Conservation (phyloP, 2,888 invertebrate species). For the Chirona hameri region DNA sequence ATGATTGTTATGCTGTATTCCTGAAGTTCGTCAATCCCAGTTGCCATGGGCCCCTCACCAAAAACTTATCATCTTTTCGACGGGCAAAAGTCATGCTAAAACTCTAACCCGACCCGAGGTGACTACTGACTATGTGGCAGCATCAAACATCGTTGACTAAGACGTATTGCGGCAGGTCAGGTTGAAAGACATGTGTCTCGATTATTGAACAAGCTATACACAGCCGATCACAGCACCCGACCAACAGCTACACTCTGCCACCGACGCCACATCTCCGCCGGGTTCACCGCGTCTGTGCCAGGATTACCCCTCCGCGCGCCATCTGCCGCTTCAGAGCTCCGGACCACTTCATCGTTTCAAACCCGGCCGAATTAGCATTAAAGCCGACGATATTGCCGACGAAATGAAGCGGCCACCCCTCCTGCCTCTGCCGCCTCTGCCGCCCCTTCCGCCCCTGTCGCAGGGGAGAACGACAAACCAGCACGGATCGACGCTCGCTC, state of each 20-base stretch:
- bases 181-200: too few relatives aligned
- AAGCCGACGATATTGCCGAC: not conserved
- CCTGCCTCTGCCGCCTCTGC: not conserved
- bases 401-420: not conserved
- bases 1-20: too few relatives aligned
- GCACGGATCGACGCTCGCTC: not conserved
- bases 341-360: not conserved
- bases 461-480: not conserved
- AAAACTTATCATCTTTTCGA: too few relatives aligned
- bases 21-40: too few relatives aligned
- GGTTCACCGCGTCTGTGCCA: not conserved
- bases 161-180: too few relatives aligned
- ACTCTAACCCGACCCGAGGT: too few relatives aligned
- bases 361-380: conserved; percentile 2
- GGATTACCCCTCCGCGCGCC: not conserved
- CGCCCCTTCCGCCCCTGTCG: not conserved
- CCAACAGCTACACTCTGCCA: not conserved
- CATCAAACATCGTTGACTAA: too few relatives aligned
- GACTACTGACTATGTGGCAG: too few relatives aligned
- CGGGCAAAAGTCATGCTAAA: too few relatives aligned
- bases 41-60: too few relatives aligned
- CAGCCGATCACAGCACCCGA: not conserved
- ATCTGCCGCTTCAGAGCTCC: not conserved
- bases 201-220: too few relatives aligned
- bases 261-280: not conserved